Percentiles rank a stretch among this genome's conserved stretches.
Evolutionary conservation across 2,113 vertebrate species (phyloP).

Genomic region (Syngnathoides biaculeatus): DNA sequence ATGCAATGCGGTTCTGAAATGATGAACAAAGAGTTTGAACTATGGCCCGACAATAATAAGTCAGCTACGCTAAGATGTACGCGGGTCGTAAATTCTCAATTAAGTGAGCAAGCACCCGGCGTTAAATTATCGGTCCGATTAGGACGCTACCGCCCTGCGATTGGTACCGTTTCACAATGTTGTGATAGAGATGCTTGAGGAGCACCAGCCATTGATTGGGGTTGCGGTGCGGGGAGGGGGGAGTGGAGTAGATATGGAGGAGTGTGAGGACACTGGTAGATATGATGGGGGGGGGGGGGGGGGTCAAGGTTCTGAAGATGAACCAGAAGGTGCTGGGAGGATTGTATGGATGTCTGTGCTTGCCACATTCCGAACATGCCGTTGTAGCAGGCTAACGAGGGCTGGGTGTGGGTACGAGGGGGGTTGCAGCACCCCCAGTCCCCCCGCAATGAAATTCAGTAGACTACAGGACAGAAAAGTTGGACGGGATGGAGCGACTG

Average conservation of each 20-base stretch:
- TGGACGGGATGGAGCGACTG: slow-evolving; percentile 22
- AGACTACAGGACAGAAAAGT: slow-evolving; percentile 26
- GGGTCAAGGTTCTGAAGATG: slow-evolving; percentile 24
- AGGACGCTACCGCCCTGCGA: slow-evolving; percentile 31
- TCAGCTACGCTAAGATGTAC: neutral
- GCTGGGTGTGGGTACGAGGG: slow-evolving; percentile 16
- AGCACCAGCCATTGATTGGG: slow-evolving; percentile 5
- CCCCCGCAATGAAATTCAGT: neutral
- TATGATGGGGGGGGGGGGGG: neutral
- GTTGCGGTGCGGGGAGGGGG: neutral
- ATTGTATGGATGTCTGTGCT: slow-evolving; percentile 26
- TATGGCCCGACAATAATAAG: neutral
- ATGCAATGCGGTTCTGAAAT: neutral
- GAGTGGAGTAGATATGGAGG: slow-evolving; percentile 18
- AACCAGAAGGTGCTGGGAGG: slow-evolving; percentile 31
- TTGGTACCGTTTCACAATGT: slow-evolving; percentile 38
- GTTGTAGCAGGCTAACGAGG: slow-evolving; percentile 63
- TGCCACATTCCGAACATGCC: slow-evolving; percentile 60
- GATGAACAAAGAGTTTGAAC: neutral
- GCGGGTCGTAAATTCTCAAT: slow-evolving; percentile 21
- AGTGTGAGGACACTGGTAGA: neutral
- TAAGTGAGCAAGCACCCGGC: slow-evolving; percentile 3
- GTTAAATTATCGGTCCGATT: slow-evolving; percentile 28
- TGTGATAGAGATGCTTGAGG: slow-evolving; percentile 1
- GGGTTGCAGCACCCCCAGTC: neutral